phyloP scores from a whole-genome alignment of 37 sponge, comb jelly and placozoan species.

The Halisarca cf. caerulea region DNA sequence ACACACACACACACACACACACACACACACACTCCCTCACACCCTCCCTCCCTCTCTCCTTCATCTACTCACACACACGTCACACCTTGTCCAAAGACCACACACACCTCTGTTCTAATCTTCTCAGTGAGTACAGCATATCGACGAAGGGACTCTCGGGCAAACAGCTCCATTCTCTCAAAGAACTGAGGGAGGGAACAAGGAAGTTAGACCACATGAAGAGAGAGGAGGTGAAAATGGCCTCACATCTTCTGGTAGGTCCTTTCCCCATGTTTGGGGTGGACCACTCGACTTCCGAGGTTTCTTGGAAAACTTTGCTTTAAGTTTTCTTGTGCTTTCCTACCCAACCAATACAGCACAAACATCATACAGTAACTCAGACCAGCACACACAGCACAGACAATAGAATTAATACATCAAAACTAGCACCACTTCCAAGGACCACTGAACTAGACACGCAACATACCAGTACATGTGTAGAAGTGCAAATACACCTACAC shows the following conservation, averaged over 20 bases:
- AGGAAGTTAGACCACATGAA: too few species aligned
- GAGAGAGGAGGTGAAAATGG: too few species aligned
- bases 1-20: too few species aligned
- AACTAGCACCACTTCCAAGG: too few species aligned
- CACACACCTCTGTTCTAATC: conserved; percentile 62
- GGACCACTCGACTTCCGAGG: not conserved
- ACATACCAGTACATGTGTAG: not conserved
- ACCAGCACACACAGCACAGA: too few species aligned
- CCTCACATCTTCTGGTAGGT: conserved; percentile 69
- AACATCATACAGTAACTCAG: too few species aligned
- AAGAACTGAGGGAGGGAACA: too few species aligned
- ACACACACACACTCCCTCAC: not conserved
- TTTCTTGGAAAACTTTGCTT: not conserved
- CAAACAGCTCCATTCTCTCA: conserved; percentile 78
- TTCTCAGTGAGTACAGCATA: conserved; percentile 65
- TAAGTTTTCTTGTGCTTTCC: conserved; percentile 26
- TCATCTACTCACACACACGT: not conserved
- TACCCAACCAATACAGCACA: not conserved
- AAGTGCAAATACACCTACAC: not conserved
- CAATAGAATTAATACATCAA: too few species aligned
- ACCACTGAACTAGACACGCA: too few species aligned
- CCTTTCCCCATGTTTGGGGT: conserved; percentile 67
- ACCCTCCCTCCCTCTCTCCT: not conserved
- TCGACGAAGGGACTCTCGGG: conserved; percentile 58
- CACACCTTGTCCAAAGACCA: too few species aligned